Percentiles rank a stretch among this genome's conserved stretches.
Conservation (phyloP, 2,113 vertebrate species). For the Casuarius casuarius region DNA sequence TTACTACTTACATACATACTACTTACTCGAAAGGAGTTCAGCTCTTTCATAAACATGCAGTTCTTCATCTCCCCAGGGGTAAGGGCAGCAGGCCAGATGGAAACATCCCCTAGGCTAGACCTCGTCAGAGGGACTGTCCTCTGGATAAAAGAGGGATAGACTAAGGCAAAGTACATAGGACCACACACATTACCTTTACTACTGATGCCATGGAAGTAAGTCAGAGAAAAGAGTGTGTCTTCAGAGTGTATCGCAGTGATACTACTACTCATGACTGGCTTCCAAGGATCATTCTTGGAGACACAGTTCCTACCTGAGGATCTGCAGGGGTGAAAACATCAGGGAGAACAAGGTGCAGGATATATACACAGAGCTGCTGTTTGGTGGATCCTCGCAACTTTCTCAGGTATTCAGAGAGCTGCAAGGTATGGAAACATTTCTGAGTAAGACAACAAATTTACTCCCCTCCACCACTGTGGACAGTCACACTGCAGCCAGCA, state of each 20-base stretch:
- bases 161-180: neutral
- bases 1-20: neutral
- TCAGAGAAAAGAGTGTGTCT: neutral
- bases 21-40: neutral
- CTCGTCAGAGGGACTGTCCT: neutral
- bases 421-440: neutral
- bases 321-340: neutral
- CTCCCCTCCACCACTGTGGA: neutral
- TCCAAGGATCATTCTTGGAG: neutral
- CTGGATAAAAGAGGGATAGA: neutral
- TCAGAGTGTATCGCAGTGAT: accelerated
- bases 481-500: neutral
- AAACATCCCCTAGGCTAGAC: neutral
- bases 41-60: neutral
- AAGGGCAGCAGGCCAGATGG: neutral
- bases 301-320: neutral
- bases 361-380: neutral
- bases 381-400: neutral
- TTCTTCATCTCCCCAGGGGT: neutral
- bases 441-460: neutral
- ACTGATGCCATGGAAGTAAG: neutral
- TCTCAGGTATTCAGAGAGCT: neutral
- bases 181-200: neutral
- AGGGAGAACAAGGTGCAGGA: neutral
- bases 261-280: neutral